Evolutionary conservation across 2,797 vertebrate species (phyloP), one percentile per base, ranked within the genome.

Genomic region (Sphaeramia orbicularis): DNA sequence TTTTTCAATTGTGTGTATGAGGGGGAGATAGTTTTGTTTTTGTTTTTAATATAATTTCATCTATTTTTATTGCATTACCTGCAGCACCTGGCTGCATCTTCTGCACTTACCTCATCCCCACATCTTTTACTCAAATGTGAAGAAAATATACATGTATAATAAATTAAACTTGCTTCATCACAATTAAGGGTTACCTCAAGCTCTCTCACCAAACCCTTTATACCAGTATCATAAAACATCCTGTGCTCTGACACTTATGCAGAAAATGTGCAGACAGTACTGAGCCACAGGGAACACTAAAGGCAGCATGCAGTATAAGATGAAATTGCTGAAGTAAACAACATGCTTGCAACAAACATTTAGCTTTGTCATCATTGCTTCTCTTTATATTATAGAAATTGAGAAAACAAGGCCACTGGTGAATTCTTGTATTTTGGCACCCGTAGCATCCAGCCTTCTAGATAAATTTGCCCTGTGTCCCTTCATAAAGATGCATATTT

Each of bases 401-500:
- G 43, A 32, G 42, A 65, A 74, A 71, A 78, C 36, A 61, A 57
- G 44, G 30, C 54, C 70, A 40, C 45, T 64, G 65, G 67, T 65
- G 53, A 64, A 51, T 68, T 57, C 43, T 51, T 19, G 10, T 74
- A 47, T 73, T 74, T 60, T 62, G 50, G 65, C 51, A 41, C 55
- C 74, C 36, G 13, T 21, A 67, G 67, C 48, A 40, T 24, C 15
- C 30, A 57, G 68, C 37, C 24, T 60, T 74, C 75, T 65, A 69
- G 78, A 79, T 71, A 73, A 80, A 76, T 67, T 80, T 53, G 55
- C 21, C 59, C 51, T 0, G 14, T n/a, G 35, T 67, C 72, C 51
- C 47, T 65, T 52, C 56, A 36, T 53, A 65, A 55, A 65, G 30
- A 81, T 89, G 13, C 67, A 88, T 88, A 81, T 89, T 88, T 85